These are phyloP conservation scores for Rhizomys pruinosus DNA, from an alignment of 2,113 vertebrate genomes.

Conservation along the genomic window DNA sequence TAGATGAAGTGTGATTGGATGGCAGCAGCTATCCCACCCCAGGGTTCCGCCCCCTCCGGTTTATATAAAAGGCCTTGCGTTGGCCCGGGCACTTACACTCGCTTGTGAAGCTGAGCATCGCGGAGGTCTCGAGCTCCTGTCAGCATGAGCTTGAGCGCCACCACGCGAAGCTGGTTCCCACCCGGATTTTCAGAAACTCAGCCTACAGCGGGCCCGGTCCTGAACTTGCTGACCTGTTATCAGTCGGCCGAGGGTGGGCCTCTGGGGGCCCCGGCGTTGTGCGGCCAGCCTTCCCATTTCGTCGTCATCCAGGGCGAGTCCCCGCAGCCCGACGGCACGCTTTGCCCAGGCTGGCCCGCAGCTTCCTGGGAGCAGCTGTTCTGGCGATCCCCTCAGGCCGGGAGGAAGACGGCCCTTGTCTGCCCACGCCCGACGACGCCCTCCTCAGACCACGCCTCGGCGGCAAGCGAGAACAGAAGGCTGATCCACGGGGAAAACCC, in stretches of 20 bases:
- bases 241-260: rapidly evolving
- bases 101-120: too few species aligned
- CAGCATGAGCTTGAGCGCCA: neutral
- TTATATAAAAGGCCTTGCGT: neutral
- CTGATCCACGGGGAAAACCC: constrained; percentile 90
- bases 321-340: neutral
- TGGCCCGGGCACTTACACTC: too few species aligned
- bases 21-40: rapidly evolving
- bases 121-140: rapidly evolving
- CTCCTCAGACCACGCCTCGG: constrained; percentile 69
- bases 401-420: constrained; percentile 51
- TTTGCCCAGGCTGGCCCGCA: too few species aligned
- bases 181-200: rapidly evolving
- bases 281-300: neutral
- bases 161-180: rapidly evolving
- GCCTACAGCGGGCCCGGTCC: rapidly evolving
- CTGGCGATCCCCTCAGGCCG: constrained; percentile 52
- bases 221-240: neutral
- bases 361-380: neutral
- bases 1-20: neutral
- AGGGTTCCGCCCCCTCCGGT: neutral
- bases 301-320: neutral
- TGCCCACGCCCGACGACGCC: constrained; percentile 82
- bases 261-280: neutral
- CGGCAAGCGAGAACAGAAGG: constrained; percentile 89